Evolutionary conservation across 2,113 vertebrate species (phyloP), one percentile per base, ranked within the genome.

Genomic region (Leiothrix lutea): DNA sequence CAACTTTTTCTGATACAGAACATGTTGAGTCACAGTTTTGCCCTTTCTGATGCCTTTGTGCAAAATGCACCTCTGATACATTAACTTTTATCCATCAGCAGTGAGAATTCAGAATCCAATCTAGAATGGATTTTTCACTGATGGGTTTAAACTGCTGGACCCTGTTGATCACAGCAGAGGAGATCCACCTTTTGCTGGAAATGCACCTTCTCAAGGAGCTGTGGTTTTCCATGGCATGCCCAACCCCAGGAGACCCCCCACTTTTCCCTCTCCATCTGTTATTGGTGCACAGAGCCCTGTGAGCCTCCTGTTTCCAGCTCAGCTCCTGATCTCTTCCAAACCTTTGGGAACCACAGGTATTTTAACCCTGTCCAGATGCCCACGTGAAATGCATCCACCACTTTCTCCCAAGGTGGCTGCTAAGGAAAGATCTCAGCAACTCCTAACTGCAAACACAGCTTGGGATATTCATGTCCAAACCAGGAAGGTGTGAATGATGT

Each of bases 331-430:
- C 56, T 86, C 57, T 72, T 85, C 86, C 86, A 85, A 60, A 85
- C 38, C 26, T 74, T 18, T 28, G 21, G 56, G 84, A 86, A 4
- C 23, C 14, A 21, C 25, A 45, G 19, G 58, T 33, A 5, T 77
- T 69, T 83, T 70, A 96, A 94, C 61, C 80, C 54, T 36, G 6
- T 77, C 89, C 91, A 83, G 93, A 80, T 91, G 83, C 54, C 50
- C 4, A 3, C 0, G 0, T 69, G 67, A 80, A 91, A 51, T 2
- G 2, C 69, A 81, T 15, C 24, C 31, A 74, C 31, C 57, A 24
- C 72, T 81, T 88, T 88, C 69, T 83, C 64, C 88, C 38, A 18
- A 4, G 33, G 17, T 85, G 66, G 12, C 9, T 81, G 25, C 38
- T 11, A 31, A 79, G n/a, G 69, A 70, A 80, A 80, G 50, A 8